Base-by-base conservation (phyloP, 1,140 invertebrate genomes). In the Hyposmocoma kahamanoa region DNA sequence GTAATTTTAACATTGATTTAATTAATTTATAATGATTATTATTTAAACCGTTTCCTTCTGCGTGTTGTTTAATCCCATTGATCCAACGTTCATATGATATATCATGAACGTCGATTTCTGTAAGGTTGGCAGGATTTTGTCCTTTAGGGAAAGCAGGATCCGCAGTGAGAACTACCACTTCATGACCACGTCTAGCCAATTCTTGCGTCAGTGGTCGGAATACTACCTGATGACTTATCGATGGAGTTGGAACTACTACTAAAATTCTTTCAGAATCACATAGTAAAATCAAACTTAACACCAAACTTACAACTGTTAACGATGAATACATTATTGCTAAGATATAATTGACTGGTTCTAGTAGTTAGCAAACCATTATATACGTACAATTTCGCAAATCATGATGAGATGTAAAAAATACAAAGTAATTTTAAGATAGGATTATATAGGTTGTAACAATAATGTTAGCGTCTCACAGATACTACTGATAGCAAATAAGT, bases 191-290 rank as follows among this genome's bases (percentile, higher is more conserved):
- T 39, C 68, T 74, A 0, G 67, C 73, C 20, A 90, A 56, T 50
- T 75, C 79, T 46, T 67, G 56, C 30, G 72, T 69, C 5, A 88
- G 21, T 4, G 77, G 63, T 48, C 74, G 59, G 52, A 80, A 88
- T 2, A 88, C 76, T 17, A 88, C 62, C 62, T 89, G 88, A 53
- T 91, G 89, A 59, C 89, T 90, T 43, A 84, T 83, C 0, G 86
- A 85, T 3, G 87, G 70, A 5, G 68, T 70, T 13, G 87, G 67
- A 28, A 88, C 62, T 0, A 88, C 59, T 5, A 67, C 84, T 19
- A 91, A 62, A 47, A 90, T 90, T 38, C 64, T 75, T 21, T 78
- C 77, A 17, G 15, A 4, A 18, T 39, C 30, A 34, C n/a, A n/a
- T n/a, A n/a, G n/a, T n/a, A n/a, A n/a, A n/a, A n/a, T n/a, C n/a